Conservation (phyloP, 2,888 invertebrate genomes). For the Ormyrus labotus region DNA sequence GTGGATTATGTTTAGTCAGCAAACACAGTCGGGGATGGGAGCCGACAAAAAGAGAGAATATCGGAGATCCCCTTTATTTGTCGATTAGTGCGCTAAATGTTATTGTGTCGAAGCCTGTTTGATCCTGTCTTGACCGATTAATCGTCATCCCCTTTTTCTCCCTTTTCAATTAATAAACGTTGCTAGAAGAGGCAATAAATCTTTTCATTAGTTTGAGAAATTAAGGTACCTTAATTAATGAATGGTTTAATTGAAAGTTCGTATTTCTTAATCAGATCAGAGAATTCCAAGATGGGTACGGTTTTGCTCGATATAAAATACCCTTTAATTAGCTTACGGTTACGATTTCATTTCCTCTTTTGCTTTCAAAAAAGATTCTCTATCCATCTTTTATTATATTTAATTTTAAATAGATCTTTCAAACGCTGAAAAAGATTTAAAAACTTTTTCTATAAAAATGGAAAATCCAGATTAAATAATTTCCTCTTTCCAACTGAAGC, state of each 20-base stretch:
- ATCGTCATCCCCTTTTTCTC: conserved; percentile 14
- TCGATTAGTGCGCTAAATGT: conserved; percentile 36
- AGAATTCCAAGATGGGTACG: not conserved
- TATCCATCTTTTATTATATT: too few species aligned
- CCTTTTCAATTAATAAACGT: not conserved
- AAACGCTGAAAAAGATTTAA: too few species aligned
- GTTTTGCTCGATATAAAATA: too few species aligned
- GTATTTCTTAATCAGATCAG: conserved; percentile 31
- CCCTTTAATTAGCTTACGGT: too few species aligned
- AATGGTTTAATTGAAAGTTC: conserved; percentile 34
- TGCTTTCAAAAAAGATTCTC: too few species aligned
- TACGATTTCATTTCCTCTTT: too few species aligned
- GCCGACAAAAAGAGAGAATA: conserved; percentile 16
- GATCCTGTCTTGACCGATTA: conserved; percentile 36
- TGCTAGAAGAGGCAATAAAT: conserved; percentile 30
- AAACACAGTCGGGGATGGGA: conserved; percentile 2
- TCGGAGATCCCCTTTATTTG: conserved; percentile 17
- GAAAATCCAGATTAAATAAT: too few species aligned
- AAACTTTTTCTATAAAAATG: too few species aligned
- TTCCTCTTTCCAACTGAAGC: too few species aligned
- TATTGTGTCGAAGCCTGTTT: conserved; percentile 13
- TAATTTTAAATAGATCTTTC: too few species aligned
- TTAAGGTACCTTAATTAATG: conserved; percentile 7
- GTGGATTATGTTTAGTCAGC: conserved; percentile 32
- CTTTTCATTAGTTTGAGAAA: conserved; percentile 10